Percentiles rank a stretch among this genome's conserved stretches.
These are phyloP conservation scores for Sebastes fasciatus DNA, from an alignment of 2,113 vertebrate species.

Conservation along the genomic window DNA sequence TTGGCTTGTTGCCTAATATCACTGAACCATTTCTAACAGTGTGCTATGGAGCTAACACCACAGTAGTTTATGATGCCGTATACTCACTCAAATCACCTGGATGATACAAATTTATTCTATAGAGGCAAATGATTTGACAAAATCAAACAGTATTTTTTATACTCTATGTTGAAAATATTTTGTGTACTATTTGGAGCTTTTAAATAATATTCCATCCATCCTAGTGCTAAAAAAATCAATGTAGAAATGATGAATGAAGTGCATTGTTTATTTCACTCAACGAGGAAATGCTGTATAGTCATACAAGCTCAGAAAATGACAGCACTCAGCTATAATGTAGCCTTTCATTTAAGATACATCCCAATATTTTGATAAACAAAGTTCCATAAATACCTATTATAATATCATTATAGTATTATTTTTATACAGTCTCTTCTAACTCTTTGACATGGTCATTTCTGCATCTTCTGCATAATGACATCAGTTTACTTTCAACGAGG, in stretches of 20 bases:
- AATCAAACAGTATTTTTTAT: too few relatives aligned
- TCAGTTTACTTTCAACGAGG: neutral
- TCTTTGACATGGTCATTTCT: neutral
- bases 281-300: neutral
- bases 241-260: neutral
- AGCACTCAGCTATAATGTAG: neutral
- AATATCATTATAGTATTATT: neutral
- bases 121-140: neutral
- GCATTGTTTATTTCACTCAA: neutral
- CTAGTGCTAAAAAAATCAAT: neutral
- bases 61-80: neutral
- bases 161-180: too few relatives aligned
- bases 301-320: neutral
- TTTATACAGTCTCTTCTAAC: neutral
- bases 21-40: constrained; percentile 37
- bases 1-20: constrained; percentile 52
- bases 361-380: constrained; percentile 4
- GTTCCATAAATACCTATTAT: neutral
- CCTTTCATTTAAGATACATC: neutral
- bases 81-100: neutral
- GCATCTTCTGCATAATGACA: neutral
- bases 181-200: too few relatives aligned
- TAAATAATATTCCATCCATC: too few relatives aligned
- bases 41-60: constrained; percentile 4
- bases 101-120: neutral